Evolutionary conservation across 1,140 invertebrate genomes (phyloP).

Genomic region (Grapholita molesta): DNA sequence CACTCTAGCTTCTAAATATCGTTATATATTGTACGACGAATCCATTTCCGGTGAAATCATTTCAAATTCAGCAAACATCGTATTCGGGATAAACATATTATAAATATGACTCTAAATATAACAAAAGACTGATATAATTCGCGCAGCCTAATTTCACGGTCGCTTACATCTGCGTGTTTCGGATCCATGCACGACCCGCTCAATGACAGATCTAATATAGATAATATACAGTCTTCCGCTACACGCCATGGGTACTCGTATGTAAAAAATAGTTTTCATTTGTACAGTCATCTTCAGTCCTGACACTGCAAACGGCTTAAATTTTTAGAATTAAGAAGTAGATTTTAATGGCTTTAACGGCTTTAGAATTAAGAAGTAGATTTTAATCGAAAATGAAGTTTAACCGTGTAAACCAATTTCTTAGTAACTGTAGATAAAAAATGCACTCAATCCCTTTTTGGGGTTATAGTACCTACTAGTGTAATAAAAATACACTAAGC

Average conservation of each 20-base stretch:
- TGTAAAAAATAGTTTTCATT: not conserved
- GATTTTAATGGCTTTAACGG: too few relatives aligned
- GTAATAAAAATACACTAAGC: too few relatives aligned
- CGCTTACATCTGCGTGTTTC: constrained; percentile 29
- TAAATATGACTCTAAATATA: constrained; percentile 17
- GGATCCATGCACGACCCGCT: constrained; percentile 32
- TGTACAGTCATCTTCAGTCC: not conserved
- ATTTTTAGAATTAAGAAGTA: too few relatives aligned
- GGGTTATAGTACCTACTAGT: too few relatives aligned
- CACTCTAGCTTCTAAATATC: too few relatives aligned
- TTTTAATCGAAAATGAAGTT: too few relatives aligned
- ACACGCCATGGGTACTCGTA: constrained; percentile 7
- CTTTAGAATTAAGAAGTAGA: too few relatives aligned
- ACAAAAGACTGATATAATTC: not conserved
- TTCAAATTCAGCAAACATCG: not conserved
- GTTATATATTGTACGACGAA: not conserved
- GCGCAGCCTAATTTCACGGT: constrained; percentile 40
- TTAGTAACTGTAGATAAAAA: too few relatives aligned
- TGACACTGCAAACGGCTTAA: too few relatives aligned
- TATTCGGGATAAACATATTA: not conserved
- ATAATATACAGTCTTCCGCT: constrained; percentile 26
- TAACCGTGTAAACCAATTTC: too few relatives aligned
- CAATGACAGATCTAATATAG: constrained; percentile 47
- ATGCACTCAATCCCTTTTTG: too few relatives aligned
- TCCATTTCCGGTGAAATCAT: constrained; percentile 1